phyloP scores from a whole-genome alignment of 2,113 vertebrate genomes.

The Salvator merianae region DNA sequence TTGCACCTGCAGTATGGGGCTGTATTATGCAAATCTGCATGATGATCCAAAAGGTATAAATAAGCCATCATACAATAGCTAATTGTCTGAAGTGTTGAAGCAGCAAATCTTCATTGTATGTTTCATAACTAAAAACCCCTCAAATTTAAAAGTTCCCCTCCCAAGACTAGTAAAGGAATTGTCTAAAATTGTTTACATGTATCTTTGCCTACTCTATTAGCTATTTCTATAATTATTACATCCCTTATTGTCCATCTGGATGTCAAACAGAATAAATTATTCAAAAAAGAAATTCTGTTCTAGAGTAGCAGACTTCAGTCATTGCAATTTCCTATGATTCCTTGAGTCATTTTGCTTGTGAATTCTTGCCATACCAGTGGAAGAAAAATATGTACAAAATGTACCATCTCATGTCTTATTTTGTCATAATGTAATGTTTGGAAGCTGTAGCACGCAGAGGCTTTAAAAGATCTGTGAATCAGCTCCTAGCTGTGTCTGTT shows the following conservation, averaged over 20 bases:
- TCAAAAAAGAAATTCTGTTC: background rate
- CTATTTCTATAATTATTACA: background rate
- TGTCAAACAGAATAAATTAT: background rate
- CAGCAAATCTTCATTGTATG: too few relatives aligned
- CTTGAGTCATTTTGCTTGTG: background rate
- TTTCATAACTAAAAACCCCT: too few relatives aligned
- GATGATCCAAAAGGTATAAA: too few relatives aligned
- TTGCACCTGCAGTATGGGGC: too few relatives aligned
- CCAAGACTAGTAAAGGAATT: too few relatives aligned
- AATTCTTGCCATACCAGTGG: background rate
- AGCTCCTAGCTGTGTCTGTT: background rate
- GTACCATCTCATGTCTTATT: background rate
- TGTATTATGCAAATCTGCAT: too few relatives aligned
- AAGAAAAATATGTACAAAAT: background rate
- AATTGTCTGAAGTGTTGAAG: too few relatives aligned
- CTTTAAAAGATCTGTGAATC: background rate
- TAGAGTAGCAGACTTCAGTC: background rate
- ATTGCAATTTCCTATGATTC: background rate
- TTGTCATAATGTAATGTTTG: background rate
- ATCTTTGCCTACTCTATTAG: too few relatives aligned
- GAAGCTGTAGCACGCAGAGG: background rate
- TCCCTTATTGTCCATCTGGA: background rate
- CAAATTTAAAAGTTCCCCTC: too few relatives aligned
- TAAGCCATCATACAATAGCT: too few relatives aligned
- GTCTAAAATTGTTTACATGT: too few relatives aligned